These are phyloP conservation scores for Octodon degus DNA, from an alignment of 2,113 vertebrate species.

Conservation along the genomic window DNA sequence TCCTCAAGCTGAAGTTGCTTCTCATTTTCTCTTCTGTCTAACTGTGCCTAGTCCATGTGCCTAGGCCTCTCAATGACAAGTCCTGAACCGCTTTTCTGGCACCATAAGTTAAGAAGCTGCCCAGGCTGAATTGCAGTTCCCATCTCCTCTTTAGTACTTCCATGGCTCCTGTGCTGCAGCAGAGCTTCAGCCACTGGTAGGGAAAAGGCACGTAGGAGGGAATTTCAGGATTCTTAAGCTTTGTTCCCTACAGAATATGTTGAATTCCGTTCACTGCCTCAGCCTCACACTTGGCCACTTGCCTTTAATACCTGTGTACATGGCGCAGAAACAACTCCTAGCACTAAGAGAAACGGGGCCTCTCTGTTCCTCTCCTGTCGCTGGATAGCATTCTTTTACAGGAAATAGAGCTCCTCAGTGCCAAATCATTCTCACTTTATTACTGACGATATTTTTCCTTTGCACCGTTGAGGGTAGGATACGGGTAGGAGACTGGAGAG, in stretches of 20 bases:
- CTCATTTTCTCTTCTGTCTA: neutral
- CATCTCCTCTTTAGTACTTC: neutral
- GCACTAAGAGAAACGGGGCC: neutral
- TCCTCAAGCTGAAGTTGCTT: neutral
- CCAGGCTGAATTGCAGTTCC: neutral
- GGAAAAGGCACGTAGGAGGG: neutral
- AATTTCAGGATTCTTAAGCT: neutral
- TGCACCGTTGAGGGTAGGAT: slow-evolving; percentile 46
- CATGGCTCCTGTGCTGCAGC: neutral
- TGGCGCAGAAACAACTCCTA: neutral
- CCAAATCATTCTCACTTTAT: slow-evolving; percentile 55
- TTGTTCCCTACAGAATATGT: neutral
- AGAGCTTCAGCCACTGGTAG: neutral
- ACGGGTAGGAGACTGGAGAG: neutral
- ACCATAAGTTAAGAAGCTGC: neutral
- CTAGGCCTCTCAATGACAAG: neutral
- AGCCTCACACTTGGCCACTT: neutral
- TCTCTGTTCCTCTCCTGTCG: slow-evolving; percentile 55
- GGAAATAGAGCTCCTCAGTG: slow-evolving; percentile 40
- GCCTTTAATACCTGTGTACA: slow-evolving; percentile 3
- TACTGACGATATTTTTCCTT: slow-evolving; percentile 59
- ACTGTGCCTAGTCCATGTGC: neutral
- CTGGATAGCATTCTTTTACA: slow-evolving; percentile 42
- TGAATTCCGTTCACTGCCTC: neutral
- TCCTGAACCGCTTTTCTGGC: neutral